Base-by-base conservation (phyloP, 2,113 vertebrate genomes). In the Carassius gibelio region DNA sequence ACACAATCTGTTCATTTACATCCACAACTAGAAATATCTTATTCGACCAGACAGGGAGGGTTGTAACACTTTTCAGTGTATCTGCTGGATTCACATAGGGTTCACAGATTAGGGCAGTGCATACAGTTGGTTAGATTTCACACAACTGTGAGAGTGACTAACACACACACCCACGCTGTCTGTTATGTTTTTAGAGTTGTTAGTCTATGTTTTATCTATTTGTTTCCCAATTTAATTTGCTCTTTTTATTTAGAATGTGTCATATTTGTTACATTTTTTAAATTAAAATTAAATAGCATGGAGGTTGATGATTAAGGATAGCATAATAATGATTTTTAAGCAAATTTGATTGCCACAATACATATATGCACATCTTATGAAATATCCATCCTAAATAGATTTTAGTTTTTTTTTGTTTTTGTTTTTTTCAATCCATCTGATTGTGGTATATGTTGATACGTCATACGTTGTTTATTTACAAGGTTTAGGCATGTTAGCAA, bases 131-230 rank as follows among this genome's bases (percentile, higher is more conserved):
- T 42, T 48, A 14, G 71, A 75, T 26, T 48, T 48, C 71, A 74
- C 42, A 75, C 71, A 75, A 48, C 42, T 75, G 38, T 48, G 69
- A 72, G 69, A n/a, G 38, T 74, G 72, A 75, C 72, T 75, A 75
- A 75, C 13, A 15, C 71, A 74, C 30, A 30, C 42, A 48, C 72
- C 72, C 72, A 75, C 72, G 42, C 42, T 50, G 72, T 75, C 72
- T 75, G 72, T 75, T 48, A 11, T 74, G 42, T 23, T 23, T 74
- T 74, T 48, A n/a, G 42, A 75, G 72, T 75, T 48, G 42, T 75
- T 50, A n/a, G 42, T n/a, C n/a, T 50, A 21, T 21, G 36, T 13
- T 72, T 42, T 71, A 71, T 71, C 19, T 71, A 21, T 38, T 42
- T 71, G 3, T 71, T 71, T 71, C 8, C 34, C 19, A 72, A 72